Evolutionary conservation across 2,888 invertebrate genomes (phyloP).

Genomic region (Linyphia triangularis): DNA sequence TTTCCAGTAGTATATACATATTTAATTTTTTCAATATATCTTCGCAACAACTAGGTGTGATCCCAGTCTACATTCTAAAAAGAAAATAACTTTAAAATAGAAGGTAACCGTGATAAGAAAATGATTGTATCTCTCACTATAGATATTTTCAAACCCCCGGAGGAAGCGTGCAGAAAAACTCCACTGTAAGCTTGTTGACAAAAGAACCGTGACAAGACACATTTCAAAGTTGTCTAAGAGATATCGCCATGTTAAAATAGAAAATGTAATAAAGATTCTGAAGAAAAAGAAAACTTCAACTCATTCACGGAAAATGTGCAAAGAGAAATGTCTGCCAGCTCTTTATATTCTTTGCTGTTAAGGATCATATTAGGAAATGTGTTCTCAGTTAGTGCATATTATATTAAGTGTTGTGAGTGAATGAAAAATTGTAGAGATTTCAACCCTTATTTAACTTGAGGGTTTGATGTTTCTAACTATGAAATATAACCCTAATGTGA

Average conservation of each 20-base stretch:
- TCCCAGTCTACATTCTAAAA: neutral
- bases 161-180: neutral
- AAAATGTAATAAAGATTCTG: slow-evolving; percentile 16
- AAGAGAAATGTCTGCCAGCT: no score
- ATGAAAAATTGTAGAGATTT: no score
- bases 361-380: no score
- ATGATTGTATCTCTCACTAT: slow-evolving; percentile 20
- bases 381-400: no score
- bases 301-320: neutral
- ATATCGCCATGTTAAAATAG: neutral
- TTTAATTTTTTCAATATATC: no score
- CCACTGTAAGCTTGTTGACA: slow-evolving; percentile 15
- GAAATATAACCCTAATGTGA: no score
- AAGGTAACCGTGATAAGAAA: neutral
- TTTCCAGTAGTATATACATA: no score
- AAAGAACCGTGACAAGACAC: slow-evolving; percentile 11
- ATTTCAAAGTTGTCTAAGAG: neutral
- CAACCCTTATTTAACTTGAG: no score
- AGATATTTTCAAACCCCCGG: neutral
- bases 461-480: no score
- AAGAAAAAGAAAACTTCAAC: neutral
- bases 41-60: no score
- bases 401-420: no score
- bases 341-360: no score
- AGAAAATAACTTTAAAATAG: neutral